These are phyloP conservation scores for Notospermus geniculatus DNA, from an alignment of 1,140 invertebrate species.

Conservation along the genomic window DNA sequence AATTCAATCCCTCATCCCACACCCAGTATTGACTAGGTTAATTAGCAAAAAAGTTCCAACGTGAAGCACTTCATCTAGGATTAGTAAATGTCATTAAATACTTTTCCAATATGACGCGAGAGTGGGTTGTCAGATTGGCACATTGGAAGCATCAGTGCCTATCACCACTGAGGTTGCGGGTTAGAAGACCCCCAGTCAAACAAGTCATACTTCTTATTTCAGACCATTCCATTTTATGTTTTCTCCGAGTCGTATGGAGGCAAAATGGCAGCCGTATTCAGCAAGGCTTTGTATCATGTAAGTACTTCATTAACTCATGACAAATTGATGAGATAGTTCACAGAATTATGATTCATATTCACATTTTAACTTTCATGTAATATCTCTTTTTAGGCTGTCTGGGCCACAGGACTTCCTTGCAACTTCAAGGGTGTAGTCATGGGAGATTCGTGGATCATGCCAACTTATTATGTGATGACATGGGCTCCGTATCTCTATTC, in stretches of 20 bases:
- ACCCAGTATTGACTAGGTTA: too few species aligned
- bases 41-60: too few species aligned
- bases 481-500: conserved; percentile 75
- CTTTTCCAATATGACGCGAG: too few species aligned
- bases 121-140: too few species aligned
- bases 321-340: too few species aligned
- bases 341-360: too few species aligned
- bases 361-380: neutral
- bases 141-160: too few species aligned
- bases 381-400: conserved; percentile 62
- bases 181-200: neutral
- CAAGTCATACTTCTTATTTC: conserved; percentile 35
- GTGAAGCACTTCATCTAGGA: too few species aligned
- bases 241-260: conserved; percentile 85
- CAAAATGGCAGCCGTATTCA: conserved; percentile 83
- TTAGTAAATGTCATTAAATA: too few species aligned
- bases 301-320: conserved; percentile 18
- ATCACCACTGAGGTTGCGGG: neutral
- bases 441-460: conserved; percentile 84
- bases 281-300: conserved; percentile 63
- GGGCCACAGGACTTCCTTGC: conserved; percentile 64
- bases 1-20: too few species aligned
- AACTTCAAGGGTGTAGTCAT: conserved; percentile 76
- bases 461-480: conserved; percentile 73
- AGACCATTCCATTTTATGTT: conserved; percentile 73